Conservation (phyloP, 1,140 invertebrate species). For the Solen grandis region DNA sequence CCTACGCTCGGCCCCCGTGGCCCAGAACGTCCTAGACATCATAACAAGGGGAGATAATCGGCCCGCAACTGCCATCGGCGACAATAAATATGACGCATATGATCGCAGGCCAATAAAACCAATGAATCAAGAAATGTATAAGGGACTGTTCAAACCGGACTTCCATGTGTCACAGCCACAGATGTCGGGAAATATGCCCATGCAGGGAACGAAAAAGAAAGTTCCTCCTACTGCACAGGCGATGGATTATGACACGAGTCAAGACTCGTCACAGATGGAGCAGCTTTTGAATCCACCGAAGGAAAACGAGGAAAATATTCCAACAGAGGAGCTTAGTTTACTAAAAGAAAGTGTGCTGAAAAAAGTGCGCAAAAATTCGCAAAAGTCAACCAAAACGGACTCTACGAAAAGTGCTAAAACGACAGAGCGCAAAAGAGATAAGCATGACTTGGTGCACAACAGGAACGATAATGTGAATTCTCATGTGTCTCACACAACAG, state of each 20-base stretch:
- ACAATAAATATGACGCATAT: constrained; percentile 66
- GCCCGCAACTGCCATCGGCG: constrained; percentile 58
- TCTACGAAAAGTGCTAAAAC: constrained; percentile 35
- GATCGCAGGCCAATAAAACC: constrained; percentile 67
- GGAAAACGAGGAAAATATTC: constrained; percentile 55
- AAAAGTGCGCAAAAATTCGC: constrained; percentile 49
- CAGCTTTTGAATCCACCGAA: constrained; percentile 50
- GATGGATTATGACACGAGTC: constrained; percentile 74
- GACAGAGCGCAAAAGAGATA: constrained; percentile 46
- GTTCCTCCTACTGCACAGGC: constrained; percentile 68
- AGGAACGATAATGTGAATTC: constrained; percentile 31
- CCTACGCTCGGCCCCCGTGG: constrained; percentile 41
- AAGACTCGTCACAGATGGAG: constrained; percentile 60
- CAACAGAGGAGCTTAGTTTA: constrained; percentile 58
- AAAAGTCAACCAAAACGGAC: constrained; percentile 23
- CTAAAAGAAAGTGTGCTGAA: constrained; percentile 63
- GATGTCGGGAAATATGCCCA: constrained; percentile 67
- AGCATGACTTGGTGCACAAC: constrained; percentile 1
- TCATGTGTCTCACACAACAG: constrained; percentile 30
- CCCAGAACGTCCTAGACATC: constrained; percentile 50
- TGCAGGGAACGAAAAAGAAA: constrained; percentile 60
- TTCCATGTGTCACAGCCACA: constrained; percentile 68
- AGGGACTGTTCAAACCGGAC: constrained; percentile 60
- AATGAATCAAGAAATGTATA: constrained; percentile 59
- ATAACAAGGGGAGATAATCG: constrained; percentile 56